Evolutionary conservation across 2,888 invertebrate species (phyloP).

Genomic region (Steromphala cineraria): DNA sequence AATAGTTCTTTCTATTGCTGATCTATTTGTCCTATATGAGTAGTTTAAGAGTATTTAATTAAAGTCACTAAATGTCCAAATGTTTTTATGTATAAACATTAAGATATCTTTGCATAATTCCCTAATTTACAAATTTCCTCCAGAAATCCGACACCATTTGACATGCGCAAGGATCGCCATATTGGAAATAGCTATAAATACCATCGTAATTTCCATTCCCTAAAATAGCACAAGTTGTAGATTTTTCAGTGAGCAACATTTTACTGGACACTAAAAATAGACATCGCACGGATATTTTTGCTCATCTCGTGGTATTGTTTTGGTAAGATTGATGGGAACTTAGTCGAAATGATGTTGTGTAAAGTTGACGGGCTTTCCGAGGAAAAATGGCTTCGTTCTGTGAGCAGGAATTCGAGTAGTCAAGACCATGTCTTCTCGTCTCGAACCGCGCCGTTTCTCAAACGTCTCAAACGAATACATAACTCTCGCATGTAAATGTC

Average conservation of each 20-base stretch:
- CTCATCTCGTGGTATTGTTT: conserved; percentile 53
- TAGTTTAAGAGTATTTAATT: no score
- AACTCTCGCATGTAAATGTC: neutral
- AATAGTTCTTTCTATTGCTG: neutral
- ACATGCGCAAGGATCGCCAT: conserved; percentile 46
- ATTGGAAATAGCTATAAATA: conserved; percentile 57
- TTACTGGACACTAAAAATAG: conserved; percentile 74
- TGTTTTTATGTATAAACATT: neutral
- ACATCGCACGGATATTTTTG: conserved; percentile 63
- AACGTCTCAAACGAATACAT: neutral
- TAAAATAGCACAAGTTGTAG: conserved; percentile 66
- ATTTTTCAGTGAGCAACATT: conserved; percentile 59
- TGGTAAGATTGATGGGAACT: conserved; percentile 47
- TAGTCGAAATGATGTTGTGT: conserved; percentile 8
- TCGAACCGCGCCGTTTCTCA: neutral
- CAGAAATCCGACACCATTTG: conserved; percentile 9
- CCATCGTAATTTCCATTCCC: conserved; percentile 63
- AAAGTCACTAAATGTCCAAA: neutral
- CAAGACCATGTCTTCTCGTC: neutral
- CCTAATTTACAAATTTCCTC: neutral
- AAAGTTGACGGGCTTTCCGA: conserved; percentile 2
- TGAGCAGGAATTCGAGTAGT: neutral
- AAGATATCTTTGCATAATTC: neutral
- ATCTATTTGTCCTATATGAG: no score
- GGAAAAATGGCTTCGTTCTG: conserved; percentile 26